Percentiles rank a stretch among this genome's conserved stretches.
These are phyloP conservation scores for Rhagium mordax DNA, from an alignment of 2,888 invertebrate species.

Conservation along the genomic window DNA sequence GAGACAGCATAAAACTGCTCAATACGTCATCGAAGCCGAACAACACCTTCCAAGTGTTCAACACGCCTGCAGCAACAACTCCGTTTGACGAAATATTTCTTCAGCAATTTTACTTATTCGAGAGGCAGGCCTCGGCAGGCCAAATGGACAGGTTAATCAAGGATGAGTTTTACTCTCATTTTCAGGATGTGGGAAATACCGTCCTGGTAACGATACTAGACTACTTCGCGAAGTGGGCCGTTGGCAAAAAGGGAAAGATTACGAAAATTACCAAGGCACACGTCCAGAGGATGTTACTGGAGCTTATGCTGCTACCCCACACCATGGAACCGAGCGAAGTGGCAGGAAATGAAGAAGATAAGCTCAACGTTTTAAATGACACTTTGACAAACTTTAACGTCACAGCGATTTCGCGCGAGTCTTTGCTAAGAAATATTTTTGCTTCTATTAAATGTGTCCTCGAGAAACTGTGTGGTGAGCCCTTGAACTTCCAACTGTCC, in stretches of 20 bases:
- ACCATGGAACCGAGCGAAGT: slow-evolving; percentile 6
- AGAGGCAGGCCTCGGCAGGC: slow-evolving; percentile 12
- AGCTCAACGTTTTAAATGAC: slow-evolving; percentile 3
- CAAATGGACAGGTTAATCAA: slow-evolving; percentile 15
- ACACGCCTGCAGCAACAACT: background rate
- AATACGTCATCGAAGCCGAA: slow-evolving; percentile 5
- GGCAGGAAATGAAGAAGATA: background rate
- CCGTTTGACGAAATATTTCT: slow-evolving; percentile 2
- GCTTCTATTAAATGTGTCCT: background rate
- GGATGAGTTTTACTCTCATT: slow-evolving; percentile 10
- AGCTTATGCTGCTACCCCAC: slow-evolving; percentile 15
- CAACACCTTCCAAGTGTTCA: background rate
- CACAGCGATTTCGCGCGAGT: background rate
- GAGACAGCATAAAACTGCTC: slow-evolving; percentile 1
- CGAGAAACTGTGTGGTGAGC: background rate
- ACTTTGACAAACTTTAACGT: slow-evolving; percentile 28
- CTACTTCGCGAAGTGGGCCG: slow-evolving; percentile 28
- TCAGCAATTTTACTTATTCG: slow-evolving; percentile 6
- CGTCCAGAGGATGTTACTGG: slow-evolving; percentile 20
- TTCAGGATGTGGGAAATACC: slow-evolving; percentile 17
- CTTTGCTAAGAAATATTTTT: slow-evolving; percentile 11
- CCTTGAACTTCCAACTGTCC: background rate
- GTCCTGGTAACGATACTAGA: slow-evolving; percentile 11
- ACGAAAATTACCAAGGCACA: slow-evolving; percentile 5
- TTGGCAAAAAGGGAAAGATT: slow-evolving; percentile 20